Percentiles rank a stretch among this genome's conserved stretches.
Evolutionary conservation across 2,113 vertebrate species (phyloP).

Genomic region (Nanger granti): DNA sequence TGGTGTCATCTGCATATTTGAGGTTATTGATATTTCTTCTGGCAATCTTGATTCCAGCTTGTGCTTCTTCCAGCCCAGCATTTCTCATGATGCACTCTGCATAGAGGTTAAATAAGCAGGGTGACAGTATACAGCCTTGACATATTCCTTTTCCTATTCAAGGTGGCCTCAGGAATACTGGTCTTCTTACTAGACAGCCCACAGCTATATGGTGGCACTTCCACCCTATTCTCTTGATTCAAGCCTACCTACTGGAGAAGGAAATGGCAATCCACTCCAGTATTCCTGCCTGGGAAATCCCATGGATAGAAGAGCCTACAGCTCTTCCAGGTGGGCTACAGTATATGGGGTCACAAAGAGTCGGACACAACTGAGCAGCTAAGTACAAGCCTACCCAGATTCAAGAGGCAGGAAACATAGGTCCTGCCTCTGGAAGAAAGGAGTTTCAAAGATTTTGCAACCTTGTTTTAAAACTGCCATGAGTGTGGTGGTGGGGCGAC

Average conservation of each 20-base stretch:
- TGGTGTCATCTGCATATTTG: not conserved
- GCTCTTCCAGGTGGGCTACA: not conserved
- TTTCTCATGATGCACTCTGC: not conserved
- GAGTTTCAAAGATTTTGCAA: not conserved
- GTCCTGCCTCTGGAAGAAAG: not conserved
- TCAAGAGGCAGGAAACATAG: not conserved
- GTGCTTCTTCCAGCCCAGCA: not conserved
- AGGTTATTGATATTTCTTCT: not conserved
- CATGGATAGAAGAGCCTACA: not conserved
- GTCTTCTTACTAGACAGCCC: not conserved
- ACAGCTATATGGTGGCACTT: not conserved
- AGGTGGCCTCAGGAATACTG: not conserved
- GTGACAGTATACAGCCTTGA: not conserved
- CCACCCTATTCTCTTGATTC: not conserved
- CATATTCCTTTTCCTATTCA: not conserved
- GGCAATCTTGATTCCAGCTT: not conserved
- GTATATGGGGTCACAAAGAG: not conserved
- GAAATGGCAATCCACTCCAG: not conserved
- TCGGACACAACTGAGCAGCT: not conserved
- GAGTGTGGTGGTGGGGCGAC: not conserved
- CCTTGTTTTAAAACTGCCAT: not conserved
- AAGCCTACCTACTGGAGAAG: not conserved
- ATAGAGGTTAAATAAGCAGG: not conserved
- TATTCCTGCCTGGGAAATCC: not conserved
- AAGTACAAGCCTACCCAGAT: not conserved